Base-by-base conservation (phyloP, 2,113 vertebrate genomes). In the Phylloscopus trochiloides region DNA sequence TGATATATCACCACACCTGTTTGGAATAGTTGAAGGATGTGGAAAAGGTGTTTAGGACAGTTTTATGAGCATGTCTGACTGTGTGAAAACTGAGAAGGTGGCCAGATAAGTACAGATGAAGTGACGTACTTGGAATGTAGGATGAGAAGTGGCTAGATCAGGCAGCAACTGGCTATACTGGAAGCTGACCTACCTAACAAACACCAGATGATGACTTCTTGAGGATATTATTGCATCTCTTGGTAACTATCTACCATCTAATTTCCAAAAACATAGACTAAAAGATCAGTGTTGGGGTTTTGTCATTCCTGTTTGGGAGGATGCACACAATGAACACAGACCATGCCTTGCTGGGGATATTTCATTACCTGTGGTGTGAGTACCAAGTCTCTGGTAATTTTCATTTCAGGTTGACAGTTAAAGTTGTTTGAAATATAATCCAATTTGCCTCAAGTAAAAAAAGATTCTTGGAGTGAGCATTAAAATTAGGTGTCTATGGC, bases 41-140 rank as follows among this genome's bases (percentile, higher is more conserved):
- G 61, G 68, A 77, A 86, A 84, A 94, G 88, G 90, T 80, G 86
- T 90, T 93, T 57, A 92, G 88, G 90, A 95, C 79, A 86, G 75
- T 94, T 97, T 96, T 95, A 95, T 24, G 86, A 93, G 63, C 0
- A 0, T 0, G 18, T 67, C 85, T 88, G 78, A 88, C 78, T 86
- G 63, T 31, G 63, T 73, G 94, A 93, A 96, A 93, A 83, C 75
- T 71, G 90, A 96, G 96, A 95, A 96, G 84, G 92, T 91, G 94
- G 51, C 57, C 89, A 91, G 80, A 80, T 92, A 80, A 93, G 48
- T 93, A 94, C 0, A 2, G 75, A 96, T 86, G 93, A 95, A 40
- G 86, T 93, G 93, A 59, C 48, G 93, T 86, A 74, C 38, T 90
- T 86, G 93, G 93, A 97, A 96, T 86, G 83, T 75, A 45, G 88